Evolutionary conservation across 2,797 vertebrate species (phyloP).

Genomic region (Artibeus jamaicensis): DNA sequence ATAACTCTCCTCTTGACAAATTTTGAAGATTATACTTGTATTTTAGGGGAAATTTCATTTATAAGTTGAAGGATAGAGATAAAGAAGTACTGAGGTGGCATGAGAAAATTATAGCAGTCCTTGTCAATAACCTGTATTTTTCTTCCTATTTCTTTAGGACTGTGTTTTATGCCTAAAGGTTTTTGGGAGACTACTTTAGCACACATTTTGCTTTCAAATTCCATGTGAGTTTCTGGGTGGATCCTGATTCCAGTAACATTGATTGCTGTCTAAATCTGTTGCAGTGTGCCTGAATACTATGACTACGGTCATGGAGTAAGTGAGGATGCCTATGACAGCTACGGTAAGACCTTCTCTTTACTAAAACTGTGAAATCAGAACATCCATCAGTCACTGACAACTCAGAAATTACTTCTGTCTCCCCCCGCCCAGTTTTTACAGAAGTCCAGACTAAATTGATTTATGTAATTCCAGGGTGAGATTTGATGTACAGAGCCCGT

Average conservation of each 20-base stretch:
- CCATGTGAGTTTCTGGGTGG: conserved; percentile 58
- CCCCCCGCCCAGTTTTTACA: conserved; percentile 62
- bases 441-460: conserved; percentile 72
- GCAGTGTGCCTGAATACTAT: conserved; percentile 96
- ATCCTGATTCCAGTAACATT: conserved; percentile 68
- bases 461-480: conserved; percentile 71
- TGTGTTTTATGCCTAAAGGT: background rate
- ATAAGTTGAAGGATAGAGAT: background rate
- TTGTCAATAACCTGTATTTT: conserved; percentile 28
- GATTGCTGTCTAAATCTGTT: conserved; percentile 81
- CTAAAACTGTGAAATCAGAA: conserved; percentile 71
- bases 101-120: background rate
- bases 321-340: conserved; percentile 95
- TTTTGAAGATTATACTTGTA: conserved; percentile 30
- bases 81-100: background rate
- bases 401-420: conserved; percentile 73
- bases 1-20: conserved; percentile 26
- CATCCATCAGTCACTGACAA: conserved; percentile 72
- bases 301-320: conserved; percentile 93
- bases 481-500: conserved; percentile 59
- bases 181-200: background rate
- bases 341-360: conserved; percentile 89
- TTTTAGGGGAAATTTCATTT: conserved; percentile 58
- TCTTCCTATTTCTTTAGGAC: conserved; percentile 30
- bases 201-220: conserved; percentile 34